Base-by-base conservation (phyloP, 2,888 invertebrate genomes). In the Drosophila neoperkinsi region DNA sequence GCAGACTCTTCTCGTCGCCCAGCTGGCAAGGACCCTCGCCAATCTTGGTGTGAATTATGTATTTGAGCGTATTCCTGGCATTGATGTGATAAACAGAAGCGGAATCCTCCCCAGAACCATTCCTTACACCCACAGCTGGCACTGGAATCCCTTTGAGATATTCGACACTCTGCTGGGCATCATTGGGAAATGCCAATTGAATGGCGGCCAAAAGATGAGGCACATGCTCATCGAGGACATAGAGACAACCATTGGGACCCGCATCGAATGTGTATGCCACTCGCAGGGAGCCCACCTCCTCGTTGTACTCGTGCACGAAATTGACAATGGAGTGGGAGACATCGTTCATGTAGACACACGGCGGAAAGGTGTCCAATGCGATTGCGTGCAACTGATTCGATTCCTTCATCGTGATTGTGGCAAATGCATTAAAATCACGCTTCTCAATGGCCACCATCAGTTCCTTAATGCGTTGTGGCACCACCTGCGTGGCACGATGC, bases 261-360 rank as follows among this genome's bases (percentile, higher is more conserved):
- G 99, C 99, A 95, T 99, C 99, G 94, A 98, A 99, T 21, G 99
- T 99, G 92, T 99, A 99, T 0, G 98, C 98, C 10, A 98, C 96
- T 93, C 95, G 96, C 25, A 94, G 93, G 73, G 94, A 92, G n/a
- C 95, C 95, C 88, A 94, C 94, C 33, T 94, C 92, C 51, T 95
- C 94, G 93, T 99, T 99, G 91, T 96, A 98, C 28, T 94, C 94
- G 93, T 99, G 98, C 59, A 99, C 95, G 69, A 98, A 93, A 71
- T 96, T 94, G 6, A 96, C 95, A 63, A 99, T 96, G 31, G 95
- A 94, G 92, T 96, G 96, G 0, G 99, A 99, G 0, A 95, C 94
- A 90, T 98, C 97, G 90, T 97, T 99, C 96, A 99, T 95, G 92
- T 99, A 99, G 18, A 96, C 94, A 92, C 97, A 96, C 1, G 99